Base-by-base conservation (phyloP, 2,888 invertebrate species). In the Cephus spinipes region DNA sequence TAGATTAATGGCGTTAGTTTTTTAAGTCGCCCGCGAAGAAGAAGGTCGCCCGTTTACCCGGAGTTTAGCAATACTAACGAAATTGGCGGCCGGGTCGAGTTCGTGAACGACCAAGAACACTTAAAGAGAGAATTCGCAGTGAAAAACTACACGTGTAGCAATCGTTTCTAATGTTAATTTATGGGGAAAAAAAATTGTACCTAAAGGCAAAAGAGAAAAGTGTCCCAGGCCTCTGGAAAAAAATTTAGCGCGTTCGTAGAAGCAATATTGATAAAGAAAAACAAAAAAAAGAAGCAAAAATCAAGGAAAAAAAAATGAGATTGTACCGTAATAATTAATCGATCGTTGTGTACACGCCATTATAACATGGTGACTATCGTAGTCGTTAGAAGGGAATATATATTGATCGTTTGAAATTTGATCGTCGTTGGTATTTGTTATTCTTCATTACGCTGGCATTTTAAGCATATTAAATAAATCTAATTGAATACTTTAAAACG, bases 101-200 rank as follows among this genome's bases (percentile, higher is more conserved):
- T 82, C 78, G 81, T 82, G 83, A 82, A 79, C 85, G 73, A 85
- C 78, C 55, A 85, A 76, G 84, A 84, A 79, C 84, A 84, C 81
- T 82, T 81, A 23, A 82, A 79, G 80, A 85, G 88, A 85, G 87
- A 85, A 89, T 89, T 85, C 86, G 89, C 86, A 82, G 85, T 76
- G 82, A 87, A 78, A 88, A 83, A 84, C 87, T 87, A 81, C 55
- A 23, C 55, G 55, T 9, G 23, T 55, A 23, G 23, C 2, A 1
- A 23, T 2, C 2, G 23, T 9, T 55, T 23, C 6, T 23, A 23
- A 55, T 23, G 55, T 23, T 23, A 55, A 0, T 6, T 23, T 55
- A 23, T 23, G 1, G 9, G 6, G 6, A 15, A 23, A 31, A 31
- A 23, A 55, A 23, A 23, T 9, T 1, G 23, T 40, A 23, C 1